These are phyloP conservation scores for Lota lota DNA, from an alignment of 2,113 vertebrate species.

Conservation along the genomic window DNA sequence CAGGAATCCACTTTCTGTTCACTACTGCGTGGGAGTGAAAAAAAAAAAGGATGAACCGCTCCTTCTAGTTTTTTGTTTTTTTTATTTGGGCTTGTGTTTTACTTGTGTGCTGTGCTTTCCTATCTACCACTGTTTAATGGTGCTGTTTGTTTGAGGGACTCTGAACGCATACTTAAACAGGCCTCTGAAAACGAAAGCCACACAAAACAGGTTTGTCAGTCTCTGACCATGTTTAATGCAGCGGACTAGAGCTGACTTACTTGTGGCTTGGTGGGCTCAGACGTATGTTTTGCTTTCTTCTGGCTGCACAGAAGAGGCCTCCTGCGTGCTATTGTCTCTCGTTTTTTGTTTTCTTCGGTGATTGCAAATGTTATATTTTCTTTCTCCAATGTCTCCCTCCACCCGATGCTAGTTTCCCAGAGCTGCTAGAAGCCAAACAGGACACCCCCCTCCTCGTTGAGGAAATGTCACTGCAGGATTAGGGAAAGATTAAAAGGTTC, in stretches of 20 bases:
- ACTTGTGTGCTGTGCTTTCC: conserved; percentile 43
- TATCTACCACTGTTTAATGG: conserved; percentile 44
- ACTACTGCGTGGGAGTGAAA: conserved; percentile 30
- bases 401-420: no score
- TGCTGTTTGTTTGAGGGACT: conserved; percentile 27
- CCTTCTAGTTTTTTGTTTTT: neutral
- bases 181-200: conserved; percentile 15
- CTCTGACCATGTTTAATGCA: conserved; percentile 1
- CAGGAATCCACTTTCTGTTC: conserved; percentile 44
- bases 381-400: conserved; percentile 4
- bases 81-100: conserved; percentile 6
- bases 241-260: conserved; percentile 18
- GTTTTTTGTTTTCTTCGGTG: conserved; percentile 15
- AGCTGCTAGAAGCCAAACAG: conserved; percentile 45
- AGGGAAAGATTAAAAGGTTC: conserved; percentile 56
- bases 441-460: conserved; percentile 33
- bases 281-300: conserved; percentile 21
- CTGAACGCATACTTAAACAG: conserved; percentile 45
- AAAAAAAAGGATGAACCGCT: neutral
- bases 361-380: conserved; percentile 26
- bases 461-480: conserved; percentile 66
- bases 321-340: neutral
- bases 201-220: conserved; percentile 1
- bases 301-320: conserved; percentile 19
- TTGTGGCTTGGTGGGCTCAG: conserved; percentile 11